phyloP scores from a whole-genome alignment of 2,113 vertebrate genomes.

The Numida meleagris region DNA sequence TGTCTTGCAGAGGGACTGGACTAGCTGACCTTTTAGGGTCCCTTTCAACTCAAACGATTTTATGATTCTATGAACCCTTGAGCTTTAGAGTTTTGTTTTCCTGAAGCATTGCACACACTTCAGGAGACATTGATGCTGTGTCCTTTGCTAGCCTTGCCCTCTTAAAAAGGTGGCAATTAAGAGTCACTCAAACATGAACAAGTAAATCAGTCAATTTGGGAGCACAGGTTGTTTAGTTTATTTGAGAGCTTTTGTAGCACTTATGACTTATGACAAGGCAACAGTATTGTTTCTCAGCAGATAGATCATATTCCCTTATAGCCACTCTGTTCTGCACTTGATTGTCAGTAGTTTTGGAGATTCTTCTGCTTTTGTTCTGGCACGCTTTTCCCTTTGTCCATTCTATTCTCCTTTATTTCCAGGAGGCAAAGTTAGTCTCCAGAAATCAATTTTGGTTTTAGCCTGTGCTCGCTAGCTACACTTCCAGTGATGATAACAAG shows the following conservation, averaged over 20 bases:
- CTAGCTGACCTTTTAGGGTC: too few species aligned
- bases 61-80: too few species aligned
- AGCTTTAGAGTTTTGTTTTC: not conserved
- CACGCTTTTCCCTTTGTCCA: not conserved
- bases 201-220: not conserved
- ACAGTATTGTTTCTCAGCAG: not conserved
- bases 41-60: too few species aligned
- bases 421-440: not conserved
- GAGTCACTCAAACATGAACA: not conserved
- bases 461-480: not conserved
- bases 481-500: not conserved
- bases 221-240: not conserved
- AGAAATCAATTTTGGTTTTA: not conserved
- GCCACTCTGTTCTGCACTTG: not conserved
- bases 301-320: not conserved
- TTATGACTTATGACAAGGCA: not conserved
- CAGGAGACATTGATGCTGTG: not conserved
- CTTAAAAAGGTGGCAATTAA: not conserved
- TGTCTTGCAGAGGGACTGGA: too few species aligned
- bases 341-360: not conserved
- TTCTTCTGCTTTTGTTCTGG: not conserved
- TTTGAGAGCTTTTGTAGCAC: not conserved
- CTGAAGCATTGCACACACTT: not conserved
- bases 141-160: not conserved
- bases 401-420: not conserved